Evolutionary conservation across 2,797 vertebrate species (phyloP), one percentile per base, ranked within the genome.

Genomic region (Scomberomorus guttatus): DNA sequence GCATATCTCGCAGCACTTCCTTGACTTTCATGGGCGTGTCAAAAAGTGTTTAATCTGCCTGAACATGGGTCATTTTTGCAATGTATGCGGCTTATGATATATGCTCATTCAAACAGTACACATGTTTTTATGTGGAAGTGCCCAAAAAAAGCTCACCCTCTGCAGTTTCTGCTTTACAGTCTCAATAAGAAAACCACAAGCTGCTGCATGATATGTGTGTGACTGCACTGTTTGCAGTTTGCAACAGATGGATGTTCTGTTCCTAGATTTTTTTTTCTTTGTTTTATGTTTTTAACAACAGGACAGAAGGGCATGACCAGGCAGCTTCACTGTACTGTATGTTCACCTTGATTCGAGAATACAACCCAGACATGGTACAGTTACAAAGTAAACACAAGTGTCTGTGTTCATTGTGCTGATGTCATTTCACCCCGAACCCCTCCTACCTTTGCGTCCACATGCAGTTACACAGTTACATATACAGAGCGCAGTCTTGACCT

Each of bases 331-430:
- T 50, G 46, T n/a, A 2, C 24, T 51, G 25, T 39, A 13, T 18
- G 50, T 57, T 81, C 66, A 66, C 48, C 52, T 84, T 69, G 72
- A 39, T 72, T 37, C 9, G 9, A 20, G 52, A 80, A 68, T 22
- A 59, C 13, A 58, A 60, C 54, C 18, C 73, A 60, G 81, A 78
- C 74, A 77, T 7, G 82, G 70, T 68, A 81, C 63, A 79, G 64
- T 72, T 37, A n/a, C 72, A 81, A 50, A 76, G 67, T 27, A 85
- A 89, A 91, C 80, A 85, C 55, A 55, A 70, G 60, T 52, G 74
- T 77, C 74, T 20, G 65, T 62, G 83, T 77, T 67, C 50, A 67
- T 15, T 66, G 22, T 57, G 62, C 34, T n/a, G 50, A 18, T 44
- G 52, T 65, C 62, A 54, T 80, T 76, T 57, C 48, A 67, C 51